Percentiles rank a stretch among this genome's conserved stretches.
Conservation (phyloP, 2,797 vertebrate species). For the Masticophis lateralis region DNA sequence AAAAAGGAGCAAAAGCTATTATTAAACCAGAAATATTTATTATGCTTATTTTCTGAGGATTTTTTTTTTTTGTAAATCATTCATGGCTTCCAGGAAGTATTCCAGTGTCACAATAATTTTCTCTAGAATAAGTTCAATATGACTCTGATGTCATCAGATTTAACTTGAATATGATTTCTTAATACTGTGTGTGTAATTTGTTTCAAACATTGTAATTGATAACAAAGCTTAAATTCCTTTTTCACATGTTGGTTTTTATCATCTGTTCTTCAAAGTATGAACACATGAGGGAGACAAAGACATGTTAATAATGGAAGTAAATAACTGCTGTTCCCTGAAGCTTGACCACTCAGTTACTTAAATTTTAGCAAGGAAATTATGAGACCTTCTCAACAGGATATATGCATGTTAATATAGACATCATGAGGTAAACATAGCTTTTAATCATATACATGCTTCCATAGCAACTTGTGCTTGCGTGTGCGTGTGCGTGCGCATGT, state of each 20-base stretch:
- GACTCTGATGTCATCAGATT: neutral
- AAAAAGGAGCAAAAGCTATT: neutral
- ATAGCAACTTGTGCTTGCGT: neutral
- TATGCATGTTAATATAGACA: neutral
- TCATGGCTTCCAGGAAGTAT: neutral
- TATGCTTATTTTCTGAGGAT: neutral
- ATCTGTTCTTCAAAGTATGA: constrained; percentile 37
- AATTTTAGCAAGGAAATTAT: neutral
- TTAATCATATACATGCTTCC: constrained; percentile 5
- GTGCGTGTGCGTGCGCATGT: accelerated
- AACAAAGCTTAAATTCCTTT: neutral
- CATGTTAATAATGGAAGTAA: constrained; percentile 45
- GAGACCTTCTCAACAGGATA: neutral
- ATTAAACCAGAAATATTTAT: neutral
- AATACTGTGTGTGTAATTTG: neutral
- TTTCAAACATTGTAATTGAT: neutral
- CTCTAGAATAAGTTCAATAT: neutral
- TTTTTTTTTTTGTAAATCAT: neutral
- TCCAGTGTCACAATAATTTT: neutral
- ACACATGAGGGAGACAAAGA: constrained; percentile 75
- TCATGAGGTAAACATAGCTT: constrained; percentile 19
- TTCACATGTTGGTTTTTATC: constrained; percentile 28
- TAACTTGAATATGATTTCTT: neutral
- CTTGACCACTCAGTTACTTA: neutral
- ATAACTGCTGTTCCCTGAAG: neutral